Conservation (phyloP, 1,140 invertebrate species). For the Araneus ventricosus region DNA sequence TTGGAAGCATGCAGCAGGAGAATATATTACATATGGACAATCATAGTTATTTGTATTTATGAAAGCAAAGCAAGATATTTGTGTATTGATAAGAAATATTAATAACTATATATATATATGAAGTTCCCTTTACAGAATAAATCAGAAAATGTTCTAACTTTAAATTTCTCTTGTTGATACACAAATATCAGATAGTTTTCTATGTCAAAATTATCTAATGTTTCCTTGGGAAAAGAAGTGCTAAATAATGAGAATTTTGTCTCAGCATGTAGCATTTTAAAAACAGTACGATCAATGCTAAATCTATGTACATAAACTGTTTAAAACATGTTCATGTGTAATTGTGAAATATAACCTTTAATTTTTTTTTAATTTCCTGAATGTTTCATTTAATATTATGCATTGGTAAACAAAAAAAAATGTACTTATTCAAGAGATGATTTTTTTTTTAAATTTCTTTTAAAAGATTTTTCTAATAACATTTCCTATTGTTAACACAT, state of each 20-base stretch:
- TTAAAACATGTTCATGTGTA: not conserved
- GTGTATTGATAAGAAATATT: constrained; percentile 29
- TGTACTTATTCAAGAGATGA: not conserved
- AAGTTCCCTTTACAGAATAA: not conserved
- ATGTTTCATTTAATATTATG: not conserved
- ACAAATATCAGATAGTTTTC: constrained; percentile 22
- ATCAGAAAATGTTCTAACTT: not conserved
- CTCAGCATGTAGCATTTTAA: not conserved
- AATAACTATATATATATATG: not conserved
- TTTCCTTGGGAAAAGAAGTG: not conserved
- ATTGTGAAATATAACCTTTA: not conserved
- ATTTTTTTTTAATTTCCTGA: not conserved
- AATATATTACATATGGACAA: constrained; percentile 6
- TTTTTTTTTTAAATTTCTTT: not conserved
- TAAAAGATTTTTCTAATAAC: not conserved
- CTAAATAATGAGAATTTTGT: constrained; percentile 10
- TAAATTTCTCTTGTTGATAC: not conserved
- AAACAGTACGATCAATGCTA: not conserved
- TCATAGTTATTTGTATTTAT: constrained; percentile 3
- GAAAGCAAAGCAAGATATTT: constrained; percentile 9
- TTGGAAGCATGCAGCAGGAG: not conserved
- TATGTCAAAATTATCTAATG: not conserved
- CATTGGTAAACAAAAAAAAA: not conserved
- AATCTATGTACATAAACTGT: constrained; percentile 9
- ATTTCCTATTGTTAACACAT: not conserved